These are phyloP conservation scores for Protomyctophum bolini DNA, from an alignment of 2,113 vertebrate species.

Conservation along the genomic window DNA sequence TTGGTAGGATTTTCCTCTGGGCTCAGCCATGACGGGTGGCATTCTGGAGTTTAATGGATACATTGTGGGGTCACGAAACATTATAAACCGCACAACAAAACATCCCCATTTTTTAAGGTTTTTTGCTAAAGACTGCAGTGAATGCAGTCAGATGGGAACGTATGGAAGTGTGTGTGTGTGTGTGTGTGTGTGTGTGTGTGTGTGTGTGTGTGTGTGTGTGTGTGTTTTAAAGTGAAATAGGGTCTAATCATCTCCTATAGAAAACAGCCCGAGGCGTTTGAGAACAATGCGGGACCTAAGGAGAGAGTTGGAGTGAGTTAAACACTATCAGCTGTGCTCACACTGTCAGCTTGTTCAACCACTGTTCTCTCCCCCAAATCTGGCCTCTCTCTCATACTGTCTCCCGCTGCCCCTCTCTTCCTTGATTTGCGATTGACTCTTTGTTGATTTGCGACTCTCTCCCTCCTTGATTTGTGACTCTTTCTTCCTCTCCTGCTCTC, in stretches of 20 bases:
- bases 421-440: conserved; percentile 12
- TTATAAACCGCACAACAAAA: background rate
- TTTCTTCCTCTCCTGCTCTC: conserved; percentile 2
- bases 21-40: too few species aligned
- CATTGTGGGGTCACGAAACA: conserved; percentile 2
- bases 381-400: conserved; percentile 49
- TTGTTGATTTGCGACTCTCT: background rate
- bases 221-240: conserved; percentile 78
- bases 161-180: background rate
- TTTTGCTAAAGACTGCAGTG: background rate
- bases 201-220: conserved; percentile 12
- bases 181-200: conserved; percentile 15
- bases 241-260: conserved; percentile 72
- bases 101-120: background rate
- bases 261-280: conserved; percentile 68
- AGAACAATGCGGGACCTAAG: conserved; percentile 76
- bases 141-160: background rate
- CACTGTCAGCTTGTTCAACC: conserved; percentile 75
- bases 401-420: conserved; percentile 25
- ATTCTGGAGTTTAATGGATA: too few species aligned
- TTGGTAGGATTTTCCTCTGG: too few species aligned
- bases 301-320: conserved; percentile 67
- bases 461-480: background rate
- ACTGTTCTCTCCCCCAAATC: conserved; percentile 63
- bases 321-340: conserved; percentile 87